phyloP scores from a whole-genome alignment of 2,888 invertebrate species.

The Clusia tigrina region DNA sequence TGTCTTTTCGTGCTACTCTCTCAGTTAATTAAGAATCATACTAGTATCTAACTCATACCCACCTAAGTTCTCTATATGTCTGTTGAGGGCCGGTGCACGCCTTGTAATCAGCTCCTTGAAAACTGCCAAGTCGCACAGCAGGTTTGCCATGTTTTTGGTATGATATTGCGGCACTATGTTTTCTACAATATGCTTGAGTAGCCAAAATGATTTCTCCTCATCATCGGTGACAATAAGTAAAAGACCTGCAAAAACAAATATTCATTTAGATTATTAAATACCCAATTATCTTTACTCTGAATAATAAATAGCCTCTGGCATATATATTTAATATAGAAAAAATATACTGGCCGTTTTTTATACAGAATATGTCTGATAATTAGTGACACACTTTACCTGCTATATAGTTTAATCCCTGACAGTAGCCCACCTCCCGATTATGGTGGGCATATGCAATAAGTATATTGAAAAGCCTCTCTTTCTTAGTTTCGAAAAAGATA shows the following conservation, averaged over 20 bases:
- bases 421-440: conserved; percentile 88
- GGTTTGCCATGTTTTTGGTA: conserved; percentile 86
- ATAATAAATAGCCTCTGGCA: too few relatives aligned
- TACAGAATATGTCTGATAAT: neutral
- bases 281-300: neutral
- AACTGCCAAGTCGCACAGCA: conserved; percentile 88
- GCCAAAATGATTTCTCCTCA: conserved; percentile 93
- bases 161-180: conserved; percentile 90
- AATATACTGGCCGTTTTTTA: neutral
- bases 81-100: conserved; percentile 81
- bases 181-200: conserved; percentile 87
- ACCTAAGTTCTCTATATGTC: conserved; percentile 81
- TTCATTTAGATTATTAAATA: conserved; percentile 1
- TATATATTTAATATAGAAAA: too few relatives aligned
- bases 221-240: conserved; percentile 85
- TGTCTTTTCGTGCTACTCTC: too few relatives aligned
- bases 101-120: conserved; percentile 85
- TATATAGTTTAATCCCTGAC: conserved; percentile 95
- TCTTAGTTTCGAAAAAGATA: conserved; percentile 82
- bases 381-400: conserved; percentile 68
- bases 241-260: conserved; percentile 68
- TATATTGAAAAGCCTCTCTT: conserved; percentile 82
- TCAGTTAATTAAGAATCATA: too few relatives aligned
- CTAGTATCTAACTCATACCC: too few relatives aligned
- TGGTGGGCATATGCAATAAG: conserved; percentile 88